Evolutionary conservation across 1,140 invertebrate genomes (phyloP).

Genomic region (Tenebrio molitor): DNA sequence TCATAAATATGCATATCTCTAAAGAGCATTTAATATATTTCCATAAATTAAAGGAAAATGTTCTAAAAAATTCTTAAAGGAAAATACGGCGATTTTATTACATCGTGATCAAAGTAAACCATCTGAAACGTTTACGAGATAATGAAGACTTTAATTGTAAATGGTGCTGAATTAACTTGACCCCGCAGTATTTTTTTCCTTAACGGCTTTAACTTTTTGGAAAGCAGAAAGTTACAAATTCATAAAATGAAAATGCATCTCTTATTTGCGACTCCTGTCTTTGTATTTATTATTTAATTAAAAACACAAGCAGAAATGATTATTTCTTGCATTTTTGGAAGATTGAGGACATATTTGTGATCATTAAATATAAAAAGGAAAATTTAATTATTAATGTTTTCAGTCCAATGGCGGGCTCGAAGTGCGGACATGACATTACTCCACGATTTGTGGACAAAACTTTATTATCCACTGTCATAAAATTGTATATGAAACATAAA

Average conservation of each 20-base stretch:
- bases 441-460: slow-evolving; percentile 36
- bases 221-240: slow-evolving; percentile 23
- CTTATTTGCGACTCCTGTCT: slow-evolving; percentile 20
- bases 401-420: not conserved
- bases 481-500: slow-evolving; percentile 29
- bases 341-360: slow-evolving; percentile 25
- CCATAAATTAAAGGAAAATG: slow-evolving; percentile 39
- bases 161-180: slow-evolving; percentile 22
- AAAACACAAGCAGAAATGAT: slow-evolving; percentile 42
- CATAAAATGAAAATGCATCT: slow-evolving; percentile 42
- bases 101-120: slow-evolving; percentile 27
- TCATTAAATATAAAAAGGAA: slow-evolving; percentile 33
- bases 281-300: slow-evolving; percentile 46
- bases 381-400: slow-evolving; percentile 44
- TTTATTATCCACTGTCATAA: slow-evolving; percentile 39
- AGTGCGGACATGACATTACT: slow-evolving; percentile 23
- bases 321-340: slow-evolving; percentile 38
- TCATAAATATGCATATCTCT: slow-evolving; percentile 42
- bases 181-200: slow-evolving; percentile 5
- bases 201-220: slow-evolving; percentile 28
- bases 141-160: slow-evolving; percentile 45
- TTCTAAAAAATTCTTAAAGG: slow-evolving; percentile 7
- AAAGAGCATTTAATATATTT: slow-evolving; percentile 44
- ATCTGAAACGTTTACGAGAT: slow-evolving; percentile 39
- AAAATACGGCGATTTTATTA: slow-evolving; percentile 20